Base-by-base conservation (phyloP, 2,888 invertebrate genomes). In the Spilosoma lubricipeda region DNA sequence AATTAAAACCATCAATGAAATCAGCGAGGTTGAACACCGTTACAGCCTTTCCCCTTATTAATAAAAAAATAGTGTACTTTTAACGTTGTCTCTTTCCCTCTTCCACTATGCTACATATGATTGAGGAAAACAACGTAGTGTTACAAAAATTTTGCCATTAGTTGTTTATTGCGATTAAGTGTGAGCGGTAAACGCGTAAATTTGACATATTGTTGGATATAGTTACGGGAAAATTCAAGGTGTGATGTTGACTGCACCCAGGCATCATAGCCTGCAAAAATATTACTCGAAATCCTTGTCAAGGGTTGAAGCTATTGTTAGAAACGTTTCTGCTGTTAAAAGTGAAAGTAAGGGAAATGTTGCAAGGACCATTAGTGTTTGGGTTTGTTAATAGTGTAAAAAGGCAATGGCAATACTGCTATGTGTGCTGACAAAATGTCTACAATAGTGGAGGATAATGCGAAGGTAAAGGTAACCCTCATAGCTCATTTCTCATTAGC, bases 1-100 rank as follows among this genome's bases (percentile, higher is more conserved):
- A 67, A 63, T 70, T 70, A 64, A 42, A 59, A 63, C 59, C 68
- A 52, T 52, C 45, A 73, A 72, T 45, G 45, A 33, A 73, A 52
- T 15, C 70, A 68, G 73, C 36, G 70, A 63, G 63, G 70, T 45
- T 78, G 74, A 79, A 80, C 75, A 84, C 86, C 80, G 83, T 84
- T 59, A 70, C 15, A 30, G 15, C 36, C 56, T 70, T 70, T 56
- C 59, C 69, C 39, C 36, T 13, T 67, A 13, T 48, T 48, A 30
- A 67, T 48, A 48, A 48, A 30, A 45, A 15, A 23, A 48, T n/a
- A 69, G 36, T 56, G 63, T 69, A 69, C 33, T 56, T 56, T 27
- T 27, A 15, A 36, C 59, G 36, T 70, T 56, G n/a, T 56, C 69
- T 48, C 56, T 39, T 39, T 69, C 48, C 3, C 36, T 59, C 69